Evolutionary conservation across 2,113 vertebrate species (phyloP).

Genomic region (Lepus americanus): DNA sequence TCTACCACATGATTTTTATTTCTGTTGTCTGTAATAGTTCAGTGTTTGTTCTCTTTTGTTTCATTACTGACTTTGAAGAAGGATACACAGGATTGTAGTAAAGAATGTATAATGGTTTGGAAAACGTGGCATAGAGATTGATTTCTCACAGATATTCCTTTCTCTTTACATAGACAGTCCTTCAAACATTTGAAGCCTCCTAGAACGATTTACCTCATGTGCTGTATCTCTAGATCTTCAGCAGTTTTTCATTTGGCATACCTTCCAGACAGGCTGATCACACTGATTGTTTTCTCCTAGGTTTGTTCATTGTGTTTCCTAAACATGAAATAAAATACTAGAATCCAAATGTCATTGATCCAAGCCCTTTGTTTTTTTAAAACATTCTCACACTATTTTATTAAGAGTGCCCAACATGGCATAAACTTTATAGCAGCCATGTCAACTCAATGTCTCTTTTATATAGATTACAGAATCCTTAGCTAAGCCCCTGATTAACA

Average conservation of each 20-base stretch:
- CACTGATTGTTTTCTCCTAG: slow-evolving; percentile 10
- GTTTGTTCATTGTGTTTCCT: slow-evolving; percentile 19
- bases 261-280: background rate
- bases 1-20: slow-evolving; percentile 16
- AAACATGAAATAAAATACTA: background rate
- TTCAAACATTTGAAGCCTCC: background rate
- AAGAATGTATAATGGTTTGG: background rate
- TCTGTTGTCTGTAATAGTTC: background rate
- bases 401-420: background rate
- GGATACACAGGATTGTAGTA: background rate
- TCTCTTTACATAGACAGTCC: background rate
- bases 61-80: slow-evolving; percentile 37
- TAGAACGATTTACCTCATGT: background rate
- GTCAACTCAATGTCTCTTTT: background rate
- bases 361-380: background rate
- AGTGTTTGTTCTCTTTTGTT: slow-evolving; percentile 25
- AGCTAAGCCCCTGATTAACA: background rate
- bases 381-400: background rate
- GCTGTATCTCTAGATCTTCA: background rate
- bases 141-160: slow-evolving; percentile 33
- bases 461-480: background rate
- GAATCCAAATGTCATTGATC: background rate
- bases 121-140: background rate
- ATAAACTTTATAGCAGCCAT: background rate
- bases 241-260: background rate